A percentile compares a stretch with the other conserved stretches of the same genome.
These are phyloP conservation scores for Spinibarbus caldwelli DNA, from an alignment of 2,797 vertebrate genomes.

Conservation along the genomic window DNA sequence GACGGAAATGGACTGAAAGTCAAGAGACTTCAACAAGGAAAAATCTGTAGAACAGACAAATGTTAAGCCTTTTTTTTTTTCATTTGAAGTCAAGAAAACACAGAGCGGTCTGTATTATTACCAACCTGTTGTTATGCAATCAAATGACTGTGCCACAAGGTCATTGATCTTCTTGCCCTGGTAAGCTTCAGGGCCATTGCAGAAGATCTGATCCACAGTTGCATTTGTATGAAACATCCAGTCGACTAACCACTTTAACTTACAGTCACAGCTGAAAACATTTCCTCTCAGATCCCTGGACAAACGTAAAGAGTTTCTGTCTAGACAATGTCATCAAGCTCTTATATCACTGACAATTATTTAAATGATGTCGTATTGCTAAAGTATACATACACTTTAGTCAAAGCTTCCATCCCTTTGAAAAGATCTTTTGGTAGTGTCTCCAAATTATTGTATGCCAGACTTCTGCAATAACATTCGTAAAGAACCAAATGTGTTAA, in stretches of 20 bases:
- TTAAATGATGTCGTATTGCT: background rate
- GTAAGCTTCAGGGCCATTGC: constrained; percentile 87
- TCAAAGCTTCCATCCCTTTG: constrained; percentile 94
- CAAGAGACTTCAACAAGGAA: constrained; percentile 90
- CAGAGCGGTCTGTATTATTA: background rate
- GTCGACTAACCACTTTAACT: constrained; percentile 96
- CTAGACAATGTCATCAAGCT: background rate
- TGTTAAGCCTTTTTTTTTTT: background rate
- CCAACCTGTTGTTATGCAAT: constrained; percentile 96
- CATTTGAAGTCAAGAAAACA: background rate
- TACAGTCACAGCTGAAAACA: constrained; percentile 95
- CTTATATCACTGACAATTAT: background rate
- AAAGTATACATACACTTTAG: constrained; percentile 89
- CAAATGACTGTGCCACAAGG: constrained; percentile 87
- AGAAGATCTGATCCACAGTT: constrained; percentile 93
- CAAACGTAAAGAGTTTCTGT: background rate
- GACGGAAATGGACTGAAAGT: constrained; percentile 95
- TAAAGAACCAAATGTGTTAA: constrained; percentile 19
- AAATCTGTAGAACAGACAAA: constrained; percentile 82
- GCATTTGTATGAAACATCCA: constrained; percentile 95
- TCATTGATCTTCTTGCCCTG: constrained; percentile 91
- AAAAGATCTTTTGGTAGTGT: constrained; percentile 95
- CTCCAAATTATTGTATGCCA: constrained; percentile 95
- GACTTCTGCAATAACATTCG: constrained; percentile 84
- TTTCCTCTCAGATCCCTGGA: constrained; percentile 93